These are phyloP conservation scores for Gadus macrocephalus DNA, from an alignment of 2,113 vertebrate species.

Conservation along the genomic window DNA sequence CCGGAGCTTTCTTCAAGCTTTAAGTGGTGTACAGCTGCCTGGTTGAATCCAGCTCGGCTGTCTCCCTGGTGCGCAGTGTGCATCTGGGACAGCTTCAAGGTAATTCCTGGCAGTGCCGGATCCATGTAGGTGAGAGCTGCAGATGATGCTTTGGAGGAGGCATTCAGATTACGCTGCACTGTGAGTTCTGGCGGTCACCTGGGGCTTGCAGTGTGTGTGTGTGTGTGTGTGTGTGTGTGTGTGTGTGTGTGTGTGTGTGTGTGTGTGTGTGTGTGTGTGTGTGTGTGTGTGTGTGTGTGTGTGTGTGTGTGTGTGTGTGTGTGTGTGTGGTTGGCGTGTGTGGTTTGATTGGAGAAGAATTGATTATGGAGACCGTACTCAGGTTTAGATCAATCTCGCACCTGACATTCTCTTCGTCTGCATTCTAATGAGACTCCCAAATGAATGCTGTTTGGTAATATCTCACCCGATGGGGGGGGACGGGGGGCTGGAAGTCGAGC, in stretches of 20 bases:
- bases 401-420: constrained; percentile 48
- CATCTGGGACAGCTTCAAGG: no score
- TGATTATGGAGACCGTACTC: constrained; percentile 57
- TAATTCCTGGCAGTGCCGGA: no score
- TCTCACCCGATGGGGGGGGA: constrained; percentile 16
- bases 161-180: no score
- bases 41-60: no score
- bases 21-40: no score
- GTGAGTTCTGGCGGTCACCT: no score
- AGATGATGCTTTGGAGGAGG: no score
- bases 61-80: no score
- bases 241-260: neutral
- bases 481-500: constrained; percentile 6
- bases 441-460: constrained; percentile 45
- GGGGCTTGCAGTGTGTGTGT: constrained; percentile 16
- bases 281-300: constrained; percentile 16
- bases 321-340: neutral
- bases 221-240: neutral
- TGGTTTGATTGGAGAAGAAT: constrained; percentile 46
- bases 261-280: constrained; percentile 9
- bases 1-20: no score
- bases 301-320: constrained; percentile 1
- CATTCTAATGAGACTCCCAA: constrained; percentile 50
- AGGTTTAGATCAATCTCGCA: constrained; percentile 54
- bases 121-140: no score